Base-by-base conservation (phyloP, 1,140 invertebrate genomes). In the Propsilocerus akamusi region DNA sequence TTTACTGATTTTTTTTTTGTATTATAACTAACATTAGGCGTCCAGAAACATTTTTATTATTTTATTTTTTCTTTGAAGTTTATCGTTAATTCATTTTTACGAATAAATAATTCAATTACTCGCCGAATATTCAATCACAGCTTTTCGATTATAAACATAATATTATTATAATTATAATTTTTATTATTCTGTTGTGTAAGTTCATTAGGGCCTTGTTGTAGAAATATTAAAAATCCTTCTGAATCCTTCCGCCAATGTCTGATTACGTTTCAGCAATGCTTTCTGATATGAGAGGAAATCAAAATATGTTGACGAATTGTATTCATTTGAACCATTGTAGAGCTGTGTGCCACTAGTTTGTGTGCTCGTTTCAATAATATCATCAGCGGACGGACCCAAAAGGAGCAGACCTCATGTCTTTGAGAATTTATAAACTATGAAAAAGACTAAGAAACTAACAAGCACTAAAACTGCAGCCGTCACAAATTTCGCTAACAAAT, bases 361-460 rank as follows among this genome's bases (percentile, higher is more conserved):
- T n/a, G 34, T 41, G 8, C 10, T 20, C 8, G 17, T 41, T 7
- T 41, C 34, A 41, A 8, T 41, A 41, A 20, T 20, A 7, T 20
- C 17, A 17, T 41, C 26, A 12, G 67, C 62, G 49, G 59, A 64
- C 56, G 76, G 77, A 20, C 22, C 22, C 62, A 75, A 75, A 73
- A 81, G 68, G 63, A 81, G 72, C 71, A 77, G 79, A 37, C 78
- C 78, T 82, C 78, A 82, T 75, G 78, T 80, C 58, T 74, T 70
- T 55, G 80, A 77, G 57, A 81, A 81, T 59, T 83, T 83, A 58
- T 82, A 83, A 22, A 84, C 78, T 2, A 83, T 77, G 10, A 79
- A 74, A 59, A 83, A 81, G 48, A 83, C 79, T 57, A 84, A 67
- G 46, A 83, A 76, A 55, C 77, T 81, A 22, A 83, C 76, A 8